Evolutionary conservation across 2,888 invertebrate species (phyloP), one percentile per base, ranked within the genome.

Genomic region (Apotomis betuletana): DNA sequence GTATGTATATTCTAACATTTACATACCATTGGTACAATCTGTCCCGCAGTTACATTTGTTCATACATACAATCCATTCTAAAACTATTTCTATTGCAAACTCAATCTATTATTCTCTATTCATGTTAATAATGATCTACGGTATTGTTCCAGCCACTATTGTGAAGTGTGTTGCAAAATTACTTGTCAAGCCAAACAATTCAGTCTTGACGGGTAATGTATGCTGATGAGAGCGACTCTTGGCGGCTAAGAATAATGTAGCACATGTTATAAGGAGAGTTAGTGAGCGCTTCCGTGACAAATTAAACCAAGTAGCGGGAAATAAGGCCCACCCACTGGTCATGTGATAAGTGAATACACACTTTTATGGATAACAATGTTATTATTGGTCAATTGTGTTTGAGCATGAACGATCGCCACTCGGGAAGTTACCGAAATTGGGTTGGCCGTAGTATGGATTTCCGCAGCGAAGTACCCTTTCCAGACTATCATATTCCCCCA

Each of bases 161-260:
- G 70, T 70, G 54, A n/a, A 64, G 46, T 65, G 15, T 52, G 65
- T 70, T 65, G 70, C 65, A 15, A 27, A 55, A 60, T 65, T 49
- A 55, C 64, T 65, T 65, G 49, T 64, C 70, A 64, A 64, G 64
- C 52, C 41, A 13, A 52, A 64, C 70, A 60, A 70, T 60, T 55
- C 54, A 13, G 13, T 55, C 54, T 60, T 65, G 65, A 65, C 65
- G 36, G 54, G 54, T 60, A 55, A 65, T 38, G 49, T 65, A 70
- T 60, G 63, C 15, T 63, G 63, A 63, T 63, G 63, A 63, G 62
- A 4, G 49, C 38, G 41, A n/a, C 8, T 13, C 49, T 49, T 36
- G 38, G 49, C 49, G 49, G 58, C 38, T 58, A 38, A 57, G 57
- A 46, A 51, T 51, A 52, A 52, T 51, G 38, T 38, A 9, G 49